Conservation (phyloP, 2,888 invertebrate species). For the Agrilus mali region DNA sequence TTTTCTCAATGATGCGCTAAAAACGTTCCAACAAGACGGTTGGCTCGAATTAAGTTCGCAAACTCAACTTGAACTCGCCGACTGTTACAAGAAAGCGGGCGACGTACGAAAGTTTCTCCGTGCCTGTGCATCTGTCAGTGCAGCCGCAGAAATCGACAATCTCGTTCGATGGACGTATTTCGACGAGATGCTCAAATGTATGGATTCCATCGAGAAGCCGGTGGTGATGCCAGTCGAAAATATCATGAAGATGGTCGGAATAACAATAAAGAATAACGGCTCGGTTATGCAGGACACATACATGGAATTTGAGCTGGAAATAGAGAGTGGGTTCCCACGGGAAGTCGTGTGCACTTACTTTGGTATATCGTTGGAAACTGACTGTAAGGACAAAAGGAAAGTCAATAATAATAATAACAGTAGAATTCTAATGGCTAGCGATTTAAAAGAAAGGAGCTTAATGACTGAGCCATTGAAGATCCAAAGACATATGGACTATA, state of each 20-base stretch:
- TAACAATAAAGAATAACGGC: slow-evolving; percentile 23
- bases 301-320: slow-evolving; percentile 40
- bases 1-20: slow-evolving; percentile 74
- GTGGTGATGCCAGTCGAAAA: slow-evolving; percentile 33
- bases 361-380: slow-evolving; percentile 40
- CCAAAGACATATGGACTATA: slow-evolving; percentile 59
- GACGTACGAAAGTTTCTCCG: slow-evolving; percentile 54
- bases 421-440: slow-evolving; percentile 38
- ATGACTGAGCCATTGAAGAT: slow-evolving; percentile 49
- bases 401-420: slow-evolving; percentile 32
- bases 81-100: slow-evolving; percentile 70
- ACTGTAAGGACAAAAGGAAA: slow-evolving; percentile 21
- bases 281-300: slow-evolving; percentile 44
- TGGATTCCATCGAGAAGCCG: slow-evolving; percentile 24
- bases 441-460: slow-evolving; percentile 48
- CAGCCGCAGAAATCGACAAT: slow-evolving; percentile 61
- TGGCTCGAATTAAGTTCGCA: slow-evolving; percentile 77
- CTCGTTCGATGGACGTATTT: slow-evolving; percentile 50
- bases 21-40: slow-evolving; percentile 76
- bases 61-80: slow-evolving; percentile 70
- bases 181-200: slow-evolving; percentile 62
- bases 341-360: slow-evolving; percentile 51
- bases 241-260: slow-evolving; percentile 35
- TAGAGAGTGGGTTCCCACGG: slow-evolving; percentile 50
- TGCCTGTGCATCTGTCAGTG: slow-evolving; percentile 61